Evolutionary conservation across 2,797 vertebrate genomes (phyloP), one percentile per base, ranked within the genome.

Genomic region (Diglossa cyanea): DNA sequence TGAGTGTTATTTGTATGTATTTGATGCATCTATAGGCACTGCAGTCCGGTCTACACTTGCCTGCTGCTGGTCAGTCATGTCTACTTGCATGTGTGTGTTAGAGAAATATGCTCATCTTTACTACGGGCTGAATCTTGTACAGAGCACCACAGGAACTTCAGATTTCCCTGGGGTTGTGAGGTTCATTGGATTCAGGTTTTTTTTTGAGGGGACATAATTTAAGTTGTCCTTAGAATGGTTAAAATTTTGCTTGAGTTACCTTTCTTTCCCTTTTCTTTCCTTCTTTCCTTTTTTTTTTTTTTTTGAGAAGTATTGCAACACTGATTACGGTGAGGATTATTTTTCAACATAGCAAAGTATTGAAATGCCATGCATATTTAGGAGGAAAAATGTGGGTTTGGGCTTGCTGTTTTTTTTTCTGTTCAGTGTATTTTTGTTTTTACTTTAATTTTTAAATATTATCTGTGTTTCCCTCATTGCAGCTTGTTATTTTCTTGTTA

Each of bases 51-150:
- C 15, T 40, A 0, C 35, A 6, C 42, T 86, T 35, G 28, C 37
- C 17, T 42, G 6, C 18, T 55, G 6, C 7, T 58, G 19, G 13
- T 44, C 53, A 63, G 6, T 23, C 28, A 7, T 7, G 8, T 24
- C 18, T 51, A 8, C 5, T 39, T 4, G 1, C 4, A 6, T 1
- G 1, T 26, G 6, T 40, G 6, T 16, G 4, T 20, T 44, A 33
- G 44, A 20, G 9, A 82, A 82, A 72, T 39, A 30, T 5, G 1
- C 8, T 70, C 25, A 19, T 31, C 6, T 45, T 62, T 60, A 21
- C 44, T 53, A 10, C 10, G 31, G 30, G 3, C 11, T 76, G 45
- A 44, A 57, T 26, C 60, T 58, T 76, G 26, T 33, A 30, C 7
- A 58, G 18, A 42, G 30, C 55, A 11, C 9, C 2, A 53, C 31